Base-by-base conservation (phyloP, 2,888 invertebrate genomes). In the Sinelater perroti region DNA sequence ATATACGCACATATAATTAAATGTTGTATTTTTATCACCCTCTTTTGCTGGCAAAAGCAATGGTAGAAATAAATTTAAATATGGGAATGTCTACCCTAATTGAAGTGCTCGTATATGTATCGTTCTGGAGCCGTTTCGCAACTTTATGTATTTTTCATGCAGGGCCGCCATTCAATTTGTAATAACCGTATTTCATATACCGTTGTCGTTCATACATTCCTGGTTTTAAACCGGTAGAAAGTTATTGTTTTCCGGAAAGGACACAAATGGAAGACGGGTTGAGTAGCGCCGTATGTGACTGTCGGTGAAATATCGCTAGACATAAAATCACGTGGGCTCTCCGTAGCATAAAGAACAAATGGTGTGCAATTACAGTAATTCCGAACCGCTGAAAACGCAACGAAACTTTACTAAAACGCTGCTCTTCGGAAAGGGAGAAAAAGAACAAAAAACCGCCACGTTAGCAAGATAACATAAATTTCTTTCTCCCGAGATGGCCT, bases 381-480 rank as follows among this genome's bases (percentile, higher is more conserved):
- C 53, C 35, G 33, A 46, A 53, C 53, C 42, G 58, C 54, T 50
- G 54, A 54, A 54, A 58, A 50, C 47, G 53, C 38, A 53, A 31
- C 14, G 17, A 36, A 40, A 31, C 33, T 44, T 28, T 11, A 45
- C 30, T 31, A 45, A 51, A 51, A 28, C 33, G 26, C 38, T 24
- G 28, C 49, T 53, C 35, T 53, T 53, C 40, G 24, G 46, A 46
- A 47, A 54, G 30, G 30, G 14, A 35, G 47, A 56, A 53, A 53
- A 53, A 42, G 46, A 47, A 53, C 52, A 56, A 46, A 52, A 31
- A 55, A 49, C 28, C 51, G 33, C 47, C 40, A 31, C 52, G 51
- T 54, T 42, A 52, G 44, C 31, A 38, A 46, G 28, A 52, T 47
- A 52, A 60, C 56, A 60, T 60, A 60, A 60, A 60, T 60, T 51